These are phyloP conservation scores for Ailuropoda melanoleuca DNA, from an alignment of 2,113 vertebrate genomes.

Conservation along the genomic window DNA sequence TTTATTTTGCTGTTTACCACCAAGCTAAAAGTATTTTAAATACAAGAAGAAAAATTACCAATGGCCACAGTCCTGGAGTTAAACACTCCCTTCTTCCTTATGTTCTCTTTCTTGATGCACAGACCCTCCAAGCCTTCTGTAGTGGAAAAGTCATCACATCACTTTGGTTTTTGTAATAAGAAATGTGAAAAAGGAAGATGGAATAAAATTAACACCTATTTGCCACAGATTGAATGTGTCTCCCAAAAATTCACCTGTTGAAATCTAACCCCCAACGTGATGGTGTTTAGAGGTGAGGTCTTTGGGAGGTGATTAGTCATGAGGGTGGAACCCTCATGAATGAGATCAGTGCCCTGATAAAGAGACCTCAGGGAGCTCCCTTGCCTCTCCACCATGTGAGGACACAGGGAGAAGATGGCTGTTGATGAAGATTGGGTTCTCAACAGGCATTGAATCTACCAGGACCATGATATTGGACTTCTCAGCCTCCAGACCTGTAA, in stretches of 20 bases:
- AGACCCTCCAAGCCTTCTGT: neutral
- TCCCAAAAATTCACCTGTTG: neutral
- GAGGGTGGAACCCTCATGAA: neutral
- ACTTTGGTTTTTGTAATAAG: neutral
- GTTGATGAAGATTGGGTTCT: neutral
- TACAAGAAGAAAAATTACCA: neutral
- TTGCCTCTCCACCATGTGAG: neutral
- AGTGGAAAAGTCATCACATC: neutral
- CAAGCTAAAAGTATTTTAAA: slow-evolving; percentile 42
- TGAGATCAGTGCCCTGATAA: neutral
- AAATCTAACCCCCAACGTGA: neutral
- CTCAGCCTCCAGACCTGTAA: neutral
- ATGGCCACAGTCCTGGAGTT: neutral
- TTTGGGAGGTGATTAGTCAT: neutral
- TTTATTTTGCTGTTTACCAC: slow-evolving; percentile 32
- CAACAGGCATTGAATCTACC: neutral
- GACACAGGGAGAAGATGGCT: neutral
- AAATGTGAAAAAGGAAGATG: neutral
- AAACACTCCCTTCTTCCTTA: neutral
- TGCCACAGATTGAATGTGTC: neutral
- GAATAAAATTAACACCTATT: neutral
- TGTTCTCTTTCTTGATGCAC: neutral
- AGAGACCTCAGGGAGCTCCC: neutral
- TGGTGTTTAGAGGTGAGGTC: neutral
- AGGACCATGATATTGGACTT: neutral